Percentiles rank a stretch among this genome's conserved stretches.
Evolutionary conservation across 2,888 invertebrate species (phyloP).

Genomic region (Chromoteleia sp.): DNA sequence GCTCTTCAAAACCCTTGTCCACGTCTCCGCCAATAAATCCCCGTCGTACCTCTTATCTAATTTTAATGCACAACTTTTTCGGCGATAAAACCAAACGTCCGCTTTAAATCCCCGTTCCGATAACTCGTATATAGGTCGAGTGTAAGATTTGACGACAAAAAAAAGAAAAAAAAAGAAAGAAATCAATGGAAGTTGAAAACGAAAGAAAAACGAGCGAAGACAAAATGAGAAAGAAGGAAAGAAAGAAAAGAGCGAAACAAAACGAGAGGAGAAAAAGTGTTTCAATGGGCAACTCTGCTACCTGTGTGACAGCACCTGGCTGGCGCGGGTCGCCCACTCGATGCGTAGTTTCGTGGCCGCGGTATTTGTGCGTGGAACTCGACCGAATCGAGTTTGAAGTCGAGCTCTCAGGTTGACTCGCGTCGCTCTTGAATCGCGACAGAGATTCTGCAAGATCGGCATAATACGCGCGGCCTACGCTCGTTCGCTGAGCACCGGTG

Average conservation of each 20-base stretch:
- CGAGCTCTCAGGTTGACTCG: conserved; percentile 31
- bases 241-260: conserved; percentile 14
- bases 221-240: no score
- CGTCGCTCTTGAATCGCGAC: conserved; percentile 58
- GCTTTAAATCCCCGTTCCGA: conserved; percentile 18
- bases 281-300: conserved; percentile 45
- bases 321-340: conserved; percentile 47
- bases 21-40: conserved; percentile 14
- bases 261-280: conserved; percentile 14
- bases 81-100: conserved; percentile 26
- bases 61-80: conserved; percentile 35
- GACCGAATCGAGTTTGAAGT: conserved; percentile 3
- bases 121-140: conserved; percentile 41
- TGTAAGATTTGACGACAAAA: conserved; percentile 26
- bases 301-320: conserved; percentile 64
- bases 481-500: conserved; percentile 33
- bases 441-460: conserved; percentile 73
- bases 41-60: conserved; percentile 30
- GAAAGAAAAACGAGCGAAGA: conserved; percentile 15
- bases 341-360: conserved; percentile 45
- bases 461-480: conserved; percentile 48
- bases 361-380: conserved; percentile 52
- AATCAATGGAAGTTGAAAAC: no score
- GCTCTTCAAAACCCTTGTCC: not conserved
- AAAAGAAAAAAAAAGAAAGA: conserved; percentile 20